These are phyloP conservation scores for Drosophila trapezifrons DNA, from an alignment of 1,140 invertebrate species.

Conservation along the genomic window DNA sequence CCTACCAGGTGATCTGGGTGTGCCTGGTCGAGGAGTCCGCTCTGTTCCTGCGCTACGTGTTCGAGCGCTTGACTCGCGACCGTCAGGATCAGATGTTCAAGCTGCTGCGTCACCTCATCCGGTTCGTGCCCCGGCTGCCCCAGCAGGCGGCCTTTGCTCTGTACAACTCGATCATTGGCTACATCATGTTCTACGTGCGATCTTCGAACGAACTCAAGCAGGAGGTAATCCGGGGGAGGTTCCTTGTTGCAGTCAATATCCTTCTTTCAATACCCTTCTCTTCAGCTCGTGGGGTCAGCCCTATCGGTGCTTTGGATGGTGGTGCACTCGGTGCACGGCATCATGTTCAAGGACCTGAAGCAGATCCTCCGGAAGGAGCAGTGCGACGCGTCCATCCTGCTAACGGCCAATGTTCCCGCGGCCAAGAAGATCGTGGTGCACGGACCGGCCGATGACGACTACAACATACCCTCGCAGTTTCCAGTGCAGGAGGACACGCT, in stretches of 20 bases:
- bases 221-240: constrained; percentile 84
- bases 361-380: constrained; percentile 99
- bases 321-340: constrained; percentile 98
- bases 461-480: constrained; percentile 98
- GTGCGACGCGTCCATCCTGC: constrained; percentile 97
- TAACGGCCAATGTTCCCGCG: constrained; percentile 99
- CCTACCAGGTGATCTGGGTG: constrained; percentile 97
- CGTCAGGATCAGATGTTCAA: constrained; percentile 98
- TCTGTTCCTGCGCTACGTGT: constrained; percentile 96
- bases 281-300: constrained; percentile 93
- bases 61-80: constrained; percentile 97
- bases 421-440: constrained; percentile 99
- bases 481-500: constrained; percentile 99
- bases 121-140: constrained; percentile 96
- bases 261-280: no score
- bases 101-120: constrained; percentile 94
- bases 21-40: constrained; percentile 99
- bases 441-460: constrained; percentile 90
- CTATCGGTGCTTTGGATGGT: constrained; percentile 98
- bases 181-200: constrained; percentile 99
- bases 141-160: constrained; percentile 99
- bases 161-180: constrained; percentile 99
- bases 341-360: constrained; percentile 99
- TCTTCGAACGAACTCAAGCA: constrained; percentile 97
- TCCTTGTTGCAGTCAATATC: not conserved